Base-by-base conservation (phyloP, 2,888 invertebrate genomes). In the Coenonympha glycerion region DNA sequence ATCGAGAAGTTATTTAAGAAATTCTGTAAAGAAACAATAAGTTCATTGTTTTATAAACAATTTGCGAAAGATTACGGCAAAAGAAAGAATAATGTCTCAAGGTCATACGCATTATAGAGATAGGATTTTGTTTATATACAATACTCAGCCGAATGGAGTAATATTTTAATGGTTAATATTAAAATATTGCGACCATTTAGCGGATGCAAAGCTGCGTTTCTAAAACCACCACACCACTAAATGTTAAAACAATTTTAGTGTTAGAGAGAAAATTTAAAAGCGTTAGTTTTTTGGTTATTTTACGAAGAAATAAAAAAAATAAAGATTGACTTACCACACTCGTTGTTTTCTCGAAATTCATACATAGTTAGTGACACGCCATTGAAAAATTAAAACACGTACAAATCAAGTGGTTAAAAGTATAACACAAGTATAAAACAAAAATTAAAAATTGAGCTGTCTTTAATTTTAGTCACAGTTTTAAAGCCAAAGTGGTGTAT, bases 171-270 rank as follows among this genome's bases (percentile, higher is more conserved):
- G 49, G 37, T 36, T 19, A 39, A 52, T 55, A 54, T 56, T 51
- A 58, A 61, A 62, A 59, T 56, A 52, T 53, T 53, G 28, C 55
- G 52, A 40, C 53, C 59, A 52, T 48, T 51, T 47, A 55, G 51
- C 50, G 47, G 54, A 61, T 57, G 57, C 60, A 57, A 34, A 34
- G n/a, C 60, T 58, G 59, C 58, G 57, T 63, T 66, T 66, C 63
- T 67, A 61, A 66, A 69, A 87, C 86, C 87, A 86, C 84, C 84
- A 85, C 86, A 87, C 87, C 85, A 86, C 84, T 77, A 79, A 61
- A 68, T 63, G 69, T 55, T 59, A 58, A 57, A 60, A 59, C 61
- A 60, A 65, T 56, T 60, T 59, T 59, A 65, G 55, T 69, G 75
- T 78, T 78, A 79, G 69, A 74, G 24, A 21, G 34, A 33, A 55